Evolutionary conservation across 1,140 invertebrate species (phyloP), one percentile per base, ranked within the genome.

Genomic region (Melipona quadrifasciata): DNA sequence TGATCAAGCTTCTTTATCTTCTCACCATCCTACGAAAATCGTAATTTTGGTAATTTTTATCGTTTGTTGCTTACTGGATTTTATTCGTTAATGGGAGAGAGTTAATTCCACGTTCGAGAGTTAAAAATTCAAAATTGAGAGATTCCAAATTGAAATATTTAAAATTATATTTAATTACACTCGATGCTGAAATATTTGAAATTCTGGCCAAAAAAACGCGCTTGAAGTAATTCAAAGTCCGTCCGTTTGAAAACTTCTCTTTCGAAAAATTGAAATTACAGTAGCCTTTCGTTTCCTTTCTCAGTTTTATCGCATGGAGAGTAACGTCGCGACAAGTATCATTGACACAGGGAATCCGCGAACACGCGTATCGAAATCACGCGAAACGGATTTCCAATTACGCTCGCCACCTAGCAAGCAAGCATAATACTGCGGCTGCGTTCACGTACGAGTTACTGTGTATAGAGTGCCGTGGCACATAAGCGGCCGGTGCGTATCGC

Each of bases 351-450:
- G 21, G 75, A 75, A 89, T 89, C 84, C 80, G 75, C 58, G 75
- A 76, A 73, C 39, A 39, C 39, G 19, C 78, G 67, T 85, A 91
- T 90, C 87, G 82, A 88, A 90, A 89, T 90, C 85, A 86, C 86
- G 77, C 73, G 74, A 88, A 91, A 91, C 87, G 76, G 88, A 84
- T 91, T 91, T 90, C 71, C 87, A 89, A 90, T 91, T 91, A 90
- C 82, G 80, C 51, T 82, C 78, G 64, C 82, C 65, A 71, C 67
- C 24, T 53, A 31, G 31, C 68, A 39, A 1, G n/a, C 70, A 31
- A 47, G 39, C 39, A 19, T 57, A 19, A 55, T 58, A 17, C 64
- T 17, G 73, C 64, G 65, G 31, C 24, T 34, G 17, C n/a, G 77
- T 39, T 57, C 71, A 34, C 51, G 27, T 27, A 16, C 6, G n/a